Evolutionary conservation across 2,113 vertebrate species (phyloP).

Genomic region (Setophaga petechia): DNA sequence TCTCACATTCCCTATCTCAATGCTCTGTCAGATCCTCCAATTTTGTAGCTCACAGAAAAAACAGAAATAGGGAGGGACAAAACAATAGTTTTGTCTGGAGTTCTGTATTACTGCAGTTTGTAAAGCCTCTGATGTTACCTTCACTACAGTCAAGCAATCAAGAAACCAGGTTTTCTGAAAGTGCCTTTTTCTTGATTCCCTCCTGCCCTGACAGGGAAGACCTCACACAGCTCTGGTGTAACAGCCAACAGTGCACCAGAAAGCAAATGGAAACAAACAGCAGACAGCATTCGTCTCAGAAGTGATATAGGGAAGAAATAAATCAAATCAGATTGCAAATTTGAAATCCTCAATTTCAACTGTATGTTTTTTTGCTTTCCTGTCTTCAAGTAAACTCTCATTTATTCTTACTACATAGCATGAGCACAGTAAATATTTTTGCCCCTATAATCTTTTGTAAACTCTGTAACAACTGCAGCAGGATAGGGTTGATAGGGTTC

Average conservation of each 20-base stretch:
- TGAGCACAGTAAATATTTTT: background rate
- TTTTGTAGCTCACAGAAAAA: background rate
- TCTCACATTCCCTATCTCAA: background rate
- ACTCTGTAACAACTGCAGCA: background rate
- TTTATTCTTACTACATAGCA: background rate
- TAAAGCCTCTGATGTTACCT: background rate
- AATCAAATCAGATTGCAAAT: background rate
- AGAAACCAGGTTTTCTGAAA: background rate
- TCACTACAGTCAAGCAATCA: background rate
- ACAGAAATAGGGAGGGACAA: background rate
- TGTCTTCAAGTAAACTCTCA: background rate
- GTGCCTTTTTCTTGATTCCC: background rate
- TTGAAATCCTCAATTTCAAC: background rate
- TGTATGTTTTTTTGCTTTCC: background rate
- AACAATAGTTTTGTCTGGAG: background rate
- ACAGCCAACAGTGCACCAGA: background rate
- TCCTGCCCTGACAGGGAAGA: background rate
- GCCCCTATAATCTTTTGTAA: background rate
- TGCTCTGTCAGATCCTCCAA: background rate
- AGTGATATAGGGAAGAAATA: fast-evolving
- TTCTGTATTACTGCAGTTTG: background rate
- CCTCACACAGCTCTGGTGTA: background rate
- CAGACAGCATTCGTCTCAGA: background rate
- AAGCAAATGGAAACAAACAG: background rate
- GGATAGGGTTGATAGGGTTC: background rate